These are phyloP conservation scores for Trididemnum clinides DNA, from an alignment of 23 tunicate species.

Conservation along the genomic window DNA sequence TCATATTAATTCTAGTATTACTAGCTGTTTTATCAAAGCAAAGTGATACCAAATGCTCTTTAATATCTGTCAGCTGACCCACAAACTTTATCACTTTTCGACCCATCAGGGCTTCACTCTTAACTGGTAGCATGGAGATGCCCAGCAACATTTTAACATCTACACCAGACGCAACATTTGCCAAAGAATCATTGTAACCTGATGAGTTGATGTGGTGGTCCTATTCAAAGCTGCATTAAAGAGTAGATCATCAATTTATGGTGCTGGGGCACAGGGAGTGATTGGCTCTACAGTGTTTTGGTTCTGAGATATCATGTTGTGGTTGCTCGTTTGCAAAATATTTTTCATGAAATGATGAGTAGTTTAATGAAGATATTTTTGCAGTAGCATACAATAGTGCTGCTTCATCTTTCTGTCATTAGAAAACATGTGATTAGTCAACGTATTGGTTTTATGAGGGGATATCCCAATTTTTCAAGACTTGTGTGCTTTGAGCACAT, in stretches of 20 bases:
- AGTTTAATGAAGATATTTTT: background rate
- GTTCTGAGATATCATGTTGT: background rate
- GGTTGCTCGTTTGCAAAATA: background rate
- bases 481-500: too few species aligned
- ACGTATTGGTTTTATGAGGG: too few species aligned
- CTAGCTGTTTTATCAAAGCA: too few species aligned
- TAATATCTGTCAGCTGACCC: background rate
- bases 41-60: background rate
- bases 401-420: background rate
- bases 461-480: too few species aligned
- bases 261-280: background rate
- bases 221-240: background rate
- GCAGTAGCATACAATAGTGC: background rate
- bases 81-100: background rate
- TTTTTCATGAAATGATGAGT: background rate
- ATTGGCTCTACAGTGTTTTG: background rate
- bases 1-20: too few species aligned
- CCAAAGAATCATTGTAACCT: background rate
- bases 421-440: too few species aligned
- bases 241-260: background rate
- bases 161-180: background rate
- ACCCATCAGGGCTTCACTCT: background rate
- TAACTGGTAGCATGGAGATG: background rate
- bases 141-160: background rate
- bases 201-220: too few species aligned